Evolutionary conservation across 2,797 vertebrate species (phyloP).

Genomic region (Sarcophilus harrisii): DNA sequence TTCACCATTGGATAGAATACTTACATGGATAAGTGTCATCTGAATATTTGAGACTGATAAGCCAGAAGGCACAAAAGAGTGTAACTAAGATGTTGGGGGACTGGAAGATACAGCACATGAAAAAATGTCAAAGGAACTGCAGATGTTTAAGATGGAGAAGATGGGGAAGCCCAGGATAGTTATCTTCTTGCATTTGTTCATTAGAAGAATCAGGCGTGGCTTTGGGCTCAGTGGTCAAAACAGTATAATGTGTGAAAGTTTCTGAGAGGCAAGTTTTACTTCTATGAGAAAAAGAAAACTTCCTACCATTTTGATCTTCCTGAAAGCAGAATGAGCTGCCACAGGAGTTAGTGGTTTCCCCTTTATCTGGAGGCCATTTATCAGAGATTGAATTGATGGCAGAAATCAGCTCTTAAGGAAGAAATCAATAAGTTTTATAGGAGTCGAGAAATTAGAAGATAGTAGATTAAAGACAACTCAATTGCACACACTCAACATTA

Average conservation of each 20-base stretch:
- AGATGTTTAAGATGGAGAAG: neutral
- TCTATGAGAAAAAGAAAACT: neutral
- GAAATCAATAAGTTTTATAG: neutral
- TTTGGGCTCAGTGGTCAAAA: neutral
- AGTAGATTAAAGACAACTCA: neutral
- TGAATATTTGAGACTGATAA: neutral
- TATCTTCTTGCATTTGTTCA: neutral
- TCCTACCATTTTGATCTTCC: neutral
- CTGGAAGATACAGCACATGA: neutral
- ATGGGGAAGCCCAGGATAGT: neutral
- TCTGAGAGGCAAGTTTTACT: neutral
- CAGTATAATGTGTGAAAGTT: neutral
- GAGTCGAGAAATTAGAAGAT: neutral
- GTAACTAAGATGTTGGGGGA: neutral
- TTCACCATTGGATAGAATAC: neutral
- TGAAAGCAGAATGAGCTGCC: neutral
- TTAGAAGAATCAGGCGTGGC: neutral
- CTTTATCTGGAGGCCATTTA: neutral
- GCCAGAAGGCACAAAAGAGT: neutral
- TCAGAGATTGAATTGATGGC: neutral
- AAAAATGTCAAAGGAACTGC: neutral
- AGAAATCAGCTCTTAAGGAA: neutral
- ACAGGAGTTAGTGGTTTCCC: neutral
- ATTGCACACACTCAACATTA: neutral
- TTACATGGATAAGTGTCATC: neutral